Base-by-base conservation (phyloP, 2,797 vertebrate genomes). In the Garrulus glandarius region DNA sequence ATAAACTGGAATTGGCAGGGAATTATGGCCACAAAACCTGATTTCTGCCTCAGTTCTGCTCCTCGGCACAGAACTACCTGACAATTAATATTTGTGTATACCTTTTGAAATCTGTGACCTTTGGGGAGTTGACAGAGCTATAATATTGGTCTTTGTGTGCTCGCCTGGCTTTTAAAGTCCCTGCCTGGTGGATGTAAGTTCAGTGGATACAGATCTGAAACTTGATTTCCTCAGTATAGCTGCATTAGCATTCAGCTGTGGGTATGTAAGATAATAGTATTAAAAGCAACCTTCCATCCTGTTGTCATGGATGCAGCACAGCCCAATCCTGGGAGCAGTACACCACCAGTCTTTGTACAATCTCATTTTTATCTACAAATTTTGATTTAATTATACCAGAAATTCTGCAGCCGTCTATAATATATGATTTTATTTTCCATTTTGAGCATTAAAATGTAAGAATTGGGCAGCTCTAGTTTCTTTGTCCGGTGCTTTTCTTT, bases 291-390 rank as follows among this genome's bases (percentile, higher is more conserved):
- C 97, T 98, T 98, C 97, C 96, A 97, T 97, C 97, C 97, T 98
- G 98, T 98, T 98, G 98, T 98, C 98, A 98, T 98, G 98, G 98
- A 98, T 98, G 97, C 97, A 98, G 97, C 97, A 98, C 97, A 98
- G 97, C 93, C 95, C 95, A 97, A 92, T 98, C 97, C 92, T 96
- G 91, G 69, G 84, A 95, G 95, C 91, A 76, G 50, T 94, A 76
- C 89, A 96, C 76, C 91, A 96, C 82, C 80, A 91, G 89, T 96
- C 87, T 96, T 97, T 96, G 89, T 91, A 96, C 87, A 97, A 95
- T 97, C 95, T 97, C 94, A 94, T 97, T 97, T 97, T 98, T 96
- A 98, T 97, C 96, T 97, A 91, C 92, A 79, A 96, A 97, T 97
- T 98, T 98, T 98, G 96, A 98, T 98, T 97, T 98, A 84, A 97